Conservation (phyloP, 2,113 vertebrate species). For the Strigops habroptila region DNA sequence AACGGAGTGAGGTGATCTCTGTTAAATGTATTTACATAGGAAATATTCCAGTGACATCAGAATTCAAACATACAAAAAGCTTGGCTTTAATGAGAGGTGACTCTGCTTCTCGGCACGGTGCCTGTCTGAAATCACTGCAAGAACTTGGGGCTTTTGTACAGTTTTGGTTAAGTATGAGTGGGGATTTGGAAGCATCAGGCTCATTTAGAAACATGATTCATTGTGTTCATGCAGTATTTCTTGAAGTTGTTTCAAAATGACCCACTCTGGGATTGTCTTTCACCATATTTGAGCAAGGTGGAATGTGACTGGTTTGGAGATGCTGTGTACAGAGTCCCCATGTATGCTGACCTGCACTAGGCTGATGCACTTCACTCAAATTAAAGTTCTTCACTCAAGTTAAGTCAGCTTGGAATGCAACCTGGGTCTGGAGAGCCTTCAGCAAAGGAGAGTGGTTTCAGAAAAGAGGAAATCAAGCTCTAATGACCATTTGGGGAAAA, state of each 20-base stretch:
- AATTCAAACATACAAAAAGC: conserved; percentile 16
- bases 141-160: background rate
- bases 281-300: background rate
- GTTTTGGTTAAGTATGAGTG: background rate
- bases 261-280: background rate
- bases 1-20: background rate
- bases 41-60: conserved; percentile 27
- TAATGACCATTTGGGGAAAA: background rate
- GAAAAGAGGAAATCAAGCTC: background rate
- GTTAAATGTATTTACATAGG: conserved; percentile 18
- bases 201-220: background rate
- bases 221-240: background rate
- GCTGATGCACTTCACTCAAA: background rate
- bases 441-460: background rate
- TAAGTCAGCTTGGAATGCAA: background rate
- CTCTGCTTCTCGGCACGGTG: background rate
- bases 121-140: background rate
- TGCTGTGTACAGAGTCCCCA: background rate
- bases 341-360: background rate
- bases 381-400: background rate
- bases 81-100: background rate
- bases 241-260: background rate
- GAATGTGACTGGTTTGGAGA: background rate
- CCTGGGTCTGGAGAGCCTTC: background rate
- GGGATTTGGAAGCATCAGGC: background rate